These are phyloP conservation scores for Rotaria socialis DNA, from an alignment of 2,888 invertebrate species.

Conservation along the genomic window DNA sequence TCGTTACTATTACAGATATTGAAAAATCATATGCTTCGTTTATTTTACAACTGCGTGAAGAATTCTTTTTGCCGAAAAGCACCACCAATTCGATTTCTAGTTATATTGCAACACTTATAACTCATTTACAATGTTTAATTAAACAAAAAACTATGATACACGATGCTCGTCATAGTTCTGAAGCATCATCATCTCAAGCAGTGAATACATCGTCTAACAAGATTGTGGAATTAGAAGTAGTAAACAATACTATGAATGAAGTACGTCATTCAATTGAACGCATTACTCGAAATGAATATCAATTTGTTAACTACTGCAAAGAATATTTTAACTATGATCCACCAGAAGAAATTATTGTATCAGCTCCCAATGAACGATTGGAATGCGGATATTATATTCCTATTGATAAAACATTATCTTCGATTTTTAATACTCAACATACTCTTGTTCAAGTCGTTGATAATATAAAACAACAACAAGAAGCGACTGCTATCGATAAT, in stretches of 20 bases:
- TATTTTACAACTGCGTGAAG: background rate
- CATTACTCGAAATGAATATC: background rate
- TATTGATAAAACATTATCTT: background rate
- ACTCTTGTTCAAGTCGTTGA: background rate
- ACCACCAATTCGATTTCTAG: background rate
- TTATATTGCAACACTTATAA: background rate
- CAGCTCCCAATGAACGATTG: background rate
- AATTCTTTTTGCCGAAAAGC: background rate
- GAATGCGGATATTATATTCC: background rate
- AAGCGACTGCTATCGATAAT: background rate
- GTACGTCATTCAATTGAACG: background rate
- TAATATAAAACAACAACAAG: background rate
- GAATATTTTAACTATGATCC: background rate
- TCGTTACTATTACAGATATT: background rate
- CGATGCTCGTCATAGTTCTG: no score
- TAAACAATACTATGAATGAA: background rate
- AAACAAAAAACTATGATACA: background rate
- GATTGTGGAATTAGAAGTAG: background rate
- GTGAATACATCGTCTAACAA: no score
- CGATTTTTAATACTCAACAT: no score
- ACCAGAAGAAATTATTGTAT: background rate
- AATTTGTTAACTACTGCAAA: background rate
- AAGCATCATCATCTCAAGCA: no score
- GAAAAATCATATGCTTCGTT: background rate
- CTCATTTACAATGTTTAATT: background rate